Evolutionary conservation across 2,113 vertebrate species (phyloP).

Genomic region (Sialia sialis): DNA sequence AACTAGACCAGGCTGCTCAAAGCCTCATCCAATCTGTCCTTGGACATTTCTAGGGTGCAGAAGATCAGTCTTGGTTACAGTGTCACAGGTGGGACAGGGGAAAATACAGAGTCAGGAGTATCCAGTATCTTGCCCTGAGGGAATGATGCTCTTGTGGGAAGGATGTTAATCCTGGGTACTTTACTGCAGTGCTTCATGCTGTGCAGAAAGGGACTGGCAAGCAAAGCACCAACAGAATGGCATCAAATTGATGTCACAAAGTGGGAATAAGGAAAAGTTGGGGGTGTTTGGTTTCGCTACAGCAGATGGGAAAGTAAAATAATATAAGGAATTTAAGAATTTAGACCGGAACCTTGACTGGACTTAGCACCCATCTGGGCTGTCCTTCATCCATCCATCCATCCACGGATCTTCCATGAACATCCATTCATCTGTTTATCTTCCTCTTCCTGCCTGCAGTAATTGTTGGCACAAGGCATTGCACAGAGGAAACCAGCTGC

Average conservation of each 20-base stretch:
- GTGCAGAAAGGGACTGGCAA: neutral
- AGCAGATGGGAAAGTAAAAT: conserved; percentile 44
- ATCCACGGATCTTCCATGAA: neutral
- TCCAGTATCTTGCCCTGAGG: neutral
- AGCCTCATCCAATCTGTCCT: neutral
- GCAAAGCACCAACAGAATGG: neutral
- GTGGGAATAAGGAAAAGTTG: neutral
- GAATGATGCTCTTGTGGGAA: neutral
- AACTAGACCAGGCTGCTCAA: neutral
- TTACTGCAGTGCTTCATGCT: neutral
- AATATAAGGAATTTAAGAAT: conserved; percentile 22
- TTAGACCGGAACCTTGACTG: conserved; percentile 10
- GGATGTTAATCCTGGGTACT: neutral
- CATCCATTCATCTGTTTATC: neutral
- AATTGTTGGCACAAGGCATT: conserved; percentile 41
- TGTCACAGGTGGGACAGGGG: neutral
- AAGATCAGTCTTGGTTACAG: neutral
- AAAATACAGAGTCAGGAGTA: neutral
- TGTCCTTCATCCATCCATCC: neutral
- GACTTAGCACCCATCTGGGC: conserved; percentile 30
- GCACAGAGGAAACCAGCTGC: conserved; percentile 45
- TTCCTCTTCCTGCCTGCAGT: conserved; percentile 37
- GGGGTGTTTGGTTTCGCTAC: conserved; percentile 24
- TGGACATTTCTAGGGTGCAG: neutral
- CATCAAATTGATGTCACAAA: neutral